Evolutionary conservation across 1,140 invertebrate genomes (phyloP).

Genomic region (Bombus ignitus): DNA sequence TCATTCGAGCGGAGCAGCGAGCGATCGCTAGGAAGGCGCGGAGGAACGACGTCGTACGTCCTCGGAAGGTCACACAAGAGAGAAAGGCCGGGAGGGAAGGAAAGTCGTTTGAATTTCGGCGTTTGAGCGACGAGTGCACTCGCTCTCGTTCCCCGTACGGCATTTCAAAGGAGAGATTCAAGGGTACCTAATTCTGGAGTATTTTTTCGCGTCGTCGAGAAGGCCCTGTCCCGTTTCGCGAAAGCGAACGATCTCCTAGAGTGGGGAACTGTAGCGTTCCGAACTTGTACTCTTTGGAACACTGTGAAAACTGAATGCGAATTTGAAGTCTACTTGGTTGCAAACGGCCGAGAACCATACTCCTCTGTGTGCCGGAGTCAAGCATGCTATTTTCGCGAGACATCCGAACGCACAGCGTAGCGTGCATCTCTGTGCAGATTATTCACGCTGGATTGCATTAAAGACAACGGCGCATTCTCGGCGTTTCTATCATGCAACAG

Average conservation of each 20-base stretch:
- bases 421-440: background rate
- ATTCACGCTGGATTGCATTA: constrained; percentile 10
- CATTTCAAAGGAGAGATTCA: background rate
- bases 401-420: background rate
- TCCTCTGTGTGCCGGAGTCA: background rate
- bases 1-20: background rate
- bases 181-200: constrained; percentile 13
- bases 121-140: background rate
- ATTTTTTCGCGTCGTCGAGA: background rate
- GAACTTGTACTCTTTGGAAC: background rate
- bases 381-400: constrained; percentile 35
- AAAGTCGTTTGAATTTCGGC: constrained; percentile 29
- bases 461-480: constrained; percentile 24
- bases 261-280: too few species aligned
- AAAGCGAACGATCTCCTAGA: background rate
- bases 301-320: background rate
- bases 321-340: background rate
- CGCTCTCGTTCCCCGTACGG: background rate
- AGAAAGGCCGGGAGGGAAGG: background rate
- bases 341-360: background rate
- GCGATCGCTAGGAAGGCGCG: too few species aligned
- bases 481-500: constrained; percentile 11
- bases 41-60: background rate
- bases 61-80: background rate
- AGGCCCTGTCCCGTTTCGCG: background rate